These are phyloP conservation scores for Platyscapa corneri DNA, from an alignment of 1,140 invertebrate genomes.

Conservation along the genomic window DNA sequence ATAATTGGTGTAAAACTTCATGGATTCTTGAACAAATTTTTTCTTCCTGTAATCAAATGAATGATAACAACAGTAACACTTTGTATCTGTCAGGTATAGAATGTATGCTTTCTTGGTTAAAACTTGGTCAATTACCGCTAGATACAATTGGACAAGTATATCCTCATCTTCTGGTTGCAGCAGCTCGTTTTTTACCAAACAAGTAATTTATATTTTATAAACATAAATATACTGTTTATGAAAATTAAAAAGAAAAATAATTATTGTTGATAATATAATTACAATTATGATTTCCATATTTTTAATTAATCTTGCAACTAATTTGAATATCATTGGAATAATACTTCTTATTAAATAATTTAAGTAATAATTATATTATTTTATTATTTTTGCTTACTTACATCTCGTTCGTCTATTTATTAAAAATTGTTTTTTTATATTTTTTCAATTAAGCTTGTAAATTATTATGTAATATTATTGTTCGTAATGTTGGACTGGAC, in stretches of 20 bases:
- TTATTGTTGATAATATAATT: too few species aligned
- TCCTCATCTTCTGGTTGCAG: slow-evolving; percentile 65
- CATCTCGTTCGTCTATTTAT: too few species aligned
- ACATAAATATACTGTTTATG: not conserved
- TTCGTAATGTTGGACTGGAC: too few species aligned
- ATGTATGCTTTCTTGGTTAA: slow-evolving; percentile 67
- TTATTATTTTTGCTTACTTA: not conserved
- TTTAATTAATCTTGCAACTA: too few species aligned
- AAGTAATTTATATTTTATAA: slow-evolving; percentile 57
- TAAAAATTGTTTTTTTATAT: too few species aligned
- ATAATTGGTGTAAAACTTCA: slow-evolving; percentile 63
- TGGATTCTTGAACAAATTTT: slow-evolving; percentile 69
- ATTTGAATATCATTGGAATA: not conserved
- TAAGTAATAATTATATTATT: not conserved
- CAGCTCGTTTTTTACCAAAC: slow-evolving; percentile 61
- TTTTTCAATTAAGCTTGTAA: too few species aligned
- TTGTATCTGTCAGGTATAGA: slow-evolving; percentile 65
- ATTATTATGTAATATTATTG: too few species aligned
- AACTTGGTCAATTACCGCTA: slow-evolving; percentile 61
- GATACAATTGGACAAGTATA: slow-evolving; percentile 66
- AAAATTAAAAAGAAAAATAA: too few species aligned
- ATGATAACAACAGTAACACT: slow-evolving; percentile 53
- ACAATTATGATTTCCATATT: too few species aligned
- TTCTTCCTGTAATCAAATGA: slow-evolving; percentile 57
- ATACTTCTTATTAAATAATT: too few species aligned